Conservation (phyloP, 2,888 invertebrate genomes). For the Acholoe squamosa region DNA sequence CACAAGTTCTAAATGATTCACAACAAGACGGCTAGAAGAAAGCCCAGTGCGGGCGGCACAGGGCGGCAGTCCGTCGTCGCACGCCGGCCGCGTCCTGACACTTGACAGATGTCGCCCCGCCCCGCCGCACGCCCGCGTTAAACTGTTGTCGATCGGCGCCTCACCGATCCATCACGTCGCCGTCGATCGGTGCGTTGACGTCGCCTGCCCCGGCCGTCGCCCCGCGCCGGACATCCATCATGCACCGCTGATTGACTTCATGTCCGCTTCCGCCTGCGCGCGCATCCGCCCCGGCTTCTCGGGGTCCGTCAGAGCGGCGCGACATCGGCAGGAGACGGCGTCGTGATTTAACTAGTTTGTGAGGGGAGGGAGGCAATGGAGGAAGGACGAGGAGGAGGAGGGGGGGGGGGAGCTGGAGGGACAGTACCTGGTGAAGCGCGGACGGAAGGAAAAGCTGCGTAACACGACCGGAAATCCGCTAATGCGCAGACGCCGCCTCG, state of each 20-base stretch:
- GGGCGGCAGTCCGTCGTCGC: background rate
- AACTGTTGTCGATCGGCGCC: constrained; percentile 51
- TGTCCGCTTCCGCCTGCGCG: constrained; percentile 60
- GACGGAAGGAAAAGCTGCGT: constrained; percentile 44
- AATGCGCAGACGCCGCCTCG: constrained; percentile 23
- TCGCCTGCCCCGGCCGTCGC: background rate
- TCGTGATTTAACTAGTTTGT: constrained; percentile 59
- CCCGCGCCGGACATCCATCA: constrained; percentile 56
- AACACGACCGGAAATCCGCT: constrained; percentile 33
- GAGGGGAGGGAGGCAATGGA: background rate
- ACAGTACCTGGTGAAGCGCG: background rate
- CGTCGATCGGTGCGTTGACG: constrained; percentile 25
- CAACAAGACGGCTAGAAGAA: constrained; percentile 57
- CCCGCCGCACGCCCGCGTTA: constrained; percentile 33
- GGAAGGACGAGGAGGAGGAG: background rate
- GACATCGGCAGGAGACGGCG: background rate
- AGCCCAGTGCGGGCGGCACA: background rate
- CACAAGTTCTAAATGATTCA: constrained; percentile 52
- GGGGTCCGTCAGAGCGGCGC: background rate
- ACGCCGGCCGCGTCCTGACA: background rate
- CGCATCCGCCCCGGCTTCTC: constrained; percentile 54
- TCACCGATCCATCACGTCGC: constrained; percentile 28
- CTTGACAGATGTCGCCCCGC: constrained; percentile 46
- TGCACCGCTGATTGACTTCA: constrained; percentile 62
- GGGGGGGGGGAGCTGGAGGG: background rate